phyloP scores from a whole-genome alignment of 2,888 invertebrate genomes.

The Pantelozetes paolii region DNA sequence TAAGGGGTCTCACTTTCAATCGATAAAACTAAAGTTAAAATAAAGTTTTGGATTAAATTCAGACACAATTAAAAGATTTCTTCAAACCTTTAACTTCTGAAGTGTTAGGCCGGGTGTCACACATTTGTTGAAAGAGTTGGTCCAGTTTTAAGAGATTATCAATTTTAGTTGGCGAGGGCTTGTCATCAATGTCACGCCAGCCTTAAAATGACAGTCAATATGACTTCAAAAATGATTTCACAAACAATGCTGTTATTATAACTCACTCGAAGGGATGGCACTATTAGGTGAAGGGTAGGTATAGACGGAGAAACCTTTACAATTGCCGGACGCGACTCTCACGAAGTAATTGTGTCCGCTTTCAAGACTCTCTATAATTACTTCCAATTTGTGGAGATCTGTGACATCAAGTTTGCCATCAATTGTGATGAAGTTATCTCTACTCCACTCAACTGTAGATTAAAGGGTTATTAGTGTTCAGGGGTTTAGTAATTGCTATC shows the following conservation, averaged over 20 bases:
- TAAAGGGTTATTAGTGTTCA: too few relatives aligned
- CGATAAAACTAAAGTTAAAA: conserved; percentile 37
- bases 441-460: conserved; percentile 83
- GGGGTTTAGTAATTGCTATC: too few relatives aligned
- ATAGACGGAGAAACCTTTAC: conserved; percentile 81
- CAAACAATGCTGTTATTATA: background rate
- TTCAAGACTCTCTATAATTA: conserved; percentile 67
- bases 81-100: conserved; percentile 60
- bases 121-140: conserved; percentile 66
- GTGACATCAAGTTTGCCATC: conserved; percentile 72
- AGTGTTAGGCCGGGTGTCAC: conserved; percentile 60
- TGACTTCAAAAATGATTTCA: conserved; percentile 33
- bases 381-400: conserved; percentile 63
- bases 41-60: background rate
- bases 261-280: conserved; percentile 84
- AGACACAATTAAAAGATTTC: background rate
- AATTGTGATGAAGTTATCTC: conserved; percentile 72
- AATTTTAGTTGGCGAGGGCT: conserved; percentile 57
- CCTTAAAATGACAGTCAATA: conserved; percentile 56
- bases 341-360: conserved; percentile 83
- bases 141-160: conserved; percentile 62
- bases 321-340: conserved; percentile 84
- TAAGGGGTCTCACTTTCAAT: conserved; percentile 58
- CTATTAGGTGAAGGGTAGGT: conserved; percentile 72
- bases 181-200: conserved; percentile 77